Evolutionary conservation across 2,113 vertebrate species (phyloP).

Genomic region (Cyrtonyx montezumae): DNA sequence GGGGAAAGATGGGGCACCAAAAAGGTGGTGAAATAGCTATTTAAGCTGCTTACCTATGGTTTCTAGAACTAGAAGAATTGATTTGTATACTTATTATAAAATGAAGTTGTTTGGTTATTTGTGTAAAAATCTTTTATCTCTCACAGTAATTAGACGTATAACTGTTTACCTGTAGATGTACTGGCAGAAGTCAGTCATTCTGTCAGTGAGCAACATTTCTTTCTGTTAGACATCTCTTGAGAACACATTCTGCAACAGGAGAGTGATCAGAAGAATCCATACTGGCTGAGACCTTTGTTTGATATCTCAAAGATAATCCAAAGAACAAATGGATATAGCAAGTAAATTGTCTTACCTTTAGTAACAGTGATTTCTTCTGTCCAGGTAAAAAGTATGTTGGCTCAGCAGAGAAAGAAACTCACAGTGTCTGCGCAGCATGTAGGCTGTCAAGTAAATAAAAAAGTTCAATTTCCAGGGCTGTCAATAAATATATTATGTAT

Average conservation of each 20-base stretch:
- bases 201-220: background rate
- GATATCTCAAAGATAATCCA: background rate
- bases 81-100: background rate
- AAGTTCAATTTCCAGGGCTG: background rate
- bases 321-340: background rate
- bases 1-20: background rate
- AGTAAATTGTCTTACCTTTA: background rate
- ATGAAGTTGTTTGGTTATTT: background rate
- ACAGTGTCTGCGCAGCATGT: background rate
- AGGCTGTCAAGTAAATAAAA: conserved; percentile 68
- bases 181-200: background rate
- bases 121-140: background rate
- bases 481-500: conserved; percentile 68
- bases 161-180: background rate
- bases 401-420: conserved; percentile 17
- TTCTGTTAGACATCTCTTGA: background rate
- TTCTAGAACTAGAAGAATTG: background rate
- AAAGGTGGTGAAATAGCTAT: background rate
- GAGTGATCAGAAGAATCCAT: background rate
- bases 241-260: background rate
- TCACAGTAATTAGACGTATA: background rate
- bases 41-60: background rate
- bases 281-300: background rate
- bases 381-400: conserved; percentile 4
- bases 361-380: background rate